Evolutionary conservation across 2,888 invertebrate genomes (phyloP).

Genomic region (Spicauda simplicius): DNA sequence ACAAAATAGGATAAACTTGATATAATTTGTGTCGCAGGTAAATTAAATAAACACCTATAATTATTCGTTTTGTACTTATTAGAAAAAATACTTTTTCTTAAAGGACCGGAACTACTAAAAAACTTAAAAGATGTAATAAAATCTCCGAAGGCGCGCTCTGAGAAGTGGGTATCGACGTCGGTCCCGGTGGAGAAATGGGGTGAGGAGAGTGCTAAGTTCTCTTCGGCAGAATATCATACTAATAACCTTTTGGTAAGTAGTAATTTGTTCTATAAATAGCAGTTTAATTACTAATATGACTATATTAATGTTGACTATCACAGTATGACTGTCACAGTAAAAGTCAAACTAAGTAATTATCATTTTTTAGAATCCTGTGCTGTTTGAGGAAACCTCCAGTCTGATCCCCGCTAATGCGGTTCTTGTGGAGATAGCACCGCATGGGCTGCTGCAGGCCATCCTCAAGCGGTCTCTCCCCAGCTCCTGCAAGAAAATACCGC

Average conservation of each 20-base stretch:
- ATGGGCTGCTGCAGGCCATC: slow-evolving; percentile 95
- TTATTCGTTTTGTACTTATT: too few relatives aligned
- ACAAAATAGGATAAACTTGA: too few relatives aligned
- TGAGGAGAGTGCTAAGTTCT: slow-evolving; percentile 66
- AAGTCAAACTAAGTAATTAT: background rate
- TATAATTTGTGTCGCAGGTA: too few relatives aligned
- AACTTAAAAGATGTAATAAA: slow-evolving; percentile 86
- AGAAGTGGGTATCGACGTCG: slow-evolving; percentile 93
- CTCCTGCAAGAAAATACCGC: slow-evolving; percentile 87
- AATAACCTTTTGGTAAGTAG: slow-evolving; percentile 88
- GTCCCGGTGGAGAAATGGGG: slow-evolving; percentile 82
- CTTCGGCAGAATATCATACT: slow-evolving; percentile 93
- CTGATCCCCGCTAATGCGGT: slow-evolving; percentile 92
- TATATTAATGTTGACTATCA: too few relatives aligned
- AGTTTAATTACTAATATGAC: too few relatives aligned
- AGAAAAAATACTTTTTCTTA: too few relatives aligned
- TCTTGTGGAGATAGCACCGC: slow-evolving; percentile 95
- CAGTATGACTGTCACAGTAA: too few relatives aligned
- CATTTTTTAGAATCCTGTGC: slow-evolving; percentile 85
- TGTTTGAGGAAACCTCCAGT: slow-evolving; percentile 91
- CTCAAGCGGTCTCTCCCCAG: slow-evolving; percentile 89
- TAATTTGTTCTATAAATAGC: background rate
- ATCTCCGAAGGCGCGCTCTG: slow-evolving; percentile 86
- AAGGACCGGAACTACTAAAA: slow-evolving; percentile 44
- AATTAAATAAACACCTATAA: too few relatives aligned